Percentiles rank a stretch among this genome's conserved stretches.
These are phyloP conservation scores for Thumatha senex DNA, from an alignment of 2,888 invertebrate species.

Conservation along the genomic window DNA sequence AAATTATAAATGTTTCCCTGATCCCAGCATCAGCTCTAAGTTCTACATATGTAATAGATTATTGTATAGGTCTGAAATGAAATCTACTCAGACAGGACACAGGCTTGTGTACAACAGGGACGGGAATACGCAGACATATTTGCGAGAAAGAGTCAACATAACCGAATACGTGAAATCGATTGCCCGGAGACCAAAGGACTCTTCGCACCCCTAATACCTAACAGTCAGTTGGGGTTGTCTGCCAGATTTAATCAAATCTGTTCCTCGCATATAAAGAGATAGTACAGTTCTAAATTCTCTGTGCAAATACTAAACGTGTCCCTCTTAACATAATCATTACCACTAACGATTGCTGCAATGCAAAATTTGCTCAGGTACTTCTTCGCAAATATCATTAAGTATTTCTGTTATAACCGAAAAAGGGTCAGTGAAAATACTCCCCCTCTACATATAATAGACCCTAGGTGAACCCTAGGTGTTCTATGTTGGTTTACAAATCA, in stretches of 20 bases:
- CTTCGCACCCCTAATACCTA: slow-evolving; percentile 65
- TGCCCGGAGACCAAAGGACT: slow-evolving; percentile 56
- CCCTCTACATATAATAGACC: slow-evolving; percentile 22
- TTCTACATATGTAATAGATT: slow-evolving; percentile 5
- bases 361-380: neutral
- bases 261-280: slow-evolving; percentile 21
- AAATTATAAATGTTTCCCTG: slow-evolving; percentile 18
- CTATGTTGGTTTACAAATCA: slow-evolving; percentile 59
- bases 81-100: slow-evolving; percentile 63
- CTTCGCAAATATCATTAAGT: neutral
- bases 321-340: too few relatives aligned
- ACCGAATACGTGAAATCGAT: slow-evolving; percentile 73
- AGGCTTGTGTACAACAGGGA: slow-evolving; percentile 51
- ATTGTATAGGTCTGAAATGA: slow-evolving; percentile 49
- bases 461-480: slow-evolving; percentile 53
- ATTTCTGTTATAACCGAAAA: too few relatives aligned
- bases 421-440: slow-evolving; percentile 1
- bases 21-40: neutral
- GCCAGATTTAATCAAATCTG: slow-evolving; percentile 39
- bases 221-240: slow-evolving; percentile 56
- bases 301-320: neutral
- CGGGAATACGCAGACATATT: slow-evolving; percentile 31
- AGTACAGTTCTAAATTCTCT: neutral
- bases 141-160: slow-evolving; percentile 51
- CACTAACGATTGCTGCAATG: neutral